Conservation (phyloP, 2,888 invertebrate genomes). For the Drosophila helvetica region DNA sequence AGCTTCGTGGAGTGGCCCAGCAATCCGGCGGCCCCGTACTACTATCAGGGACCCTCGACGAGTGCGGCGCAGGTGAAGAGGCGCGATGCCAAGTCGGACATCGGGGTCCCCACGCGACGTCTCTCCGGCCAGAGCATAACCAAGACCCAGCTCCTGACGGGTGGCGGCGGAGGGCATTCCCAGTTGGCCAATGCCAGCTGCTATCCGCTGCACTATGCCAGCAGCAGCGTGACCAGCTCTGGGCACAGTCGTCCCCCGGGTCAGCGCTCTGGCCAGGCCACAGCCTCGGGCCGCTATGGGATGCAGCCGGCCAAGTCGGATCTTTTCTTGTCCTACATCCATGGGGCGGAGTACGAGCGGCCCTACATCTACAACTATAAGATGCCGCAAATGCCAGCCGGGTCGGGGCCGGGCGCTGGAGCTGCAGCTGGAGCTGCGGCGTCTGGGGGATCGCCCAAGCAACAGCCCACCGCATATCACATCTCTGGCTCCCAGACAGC, state of each 20-base stretch:
- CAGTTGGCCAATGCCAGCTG: slow-evolving; percentile 76
- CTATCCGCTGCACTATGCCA: slow-evolving; percentile 76
- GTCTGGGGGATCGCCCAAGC: slow-evolving; percentile 42
- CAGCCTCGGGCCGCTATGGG: slow-evolving; percentile 50
- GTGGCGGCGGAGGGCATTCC: slow-evolving; percentile 48
- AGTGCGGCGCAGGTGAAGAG: slow-evolving; percentile 67
- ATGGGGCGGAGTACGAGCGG: slow-evolving; percentile 79
- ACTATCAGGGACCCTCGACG: slow-evolving; percentile 78
- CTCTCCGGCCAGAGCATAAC: slow-evolving; percentile 76
- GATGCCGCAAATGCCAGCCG: slow-evolving; percentile 81
- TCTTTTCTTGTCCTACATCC: slow-evolving; percentile 82
- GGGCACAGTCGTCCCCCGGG: slow-evolving; percentile 57
- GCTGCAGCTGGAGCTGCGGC: not conserved
- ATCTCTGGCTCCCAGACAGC: slow-evolving; percentile 83
- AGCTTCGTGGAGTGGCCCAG: slow-evolving; percentile 82
- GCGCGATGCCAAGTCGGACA: slow-evolving; percentile 84
- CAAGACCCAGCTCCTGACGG: slow-evolving; percentile 81
- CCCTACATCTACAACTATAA: slow-evolving; percentile 82
- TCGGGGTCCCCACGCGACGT: slow-evolving; percentile 83
- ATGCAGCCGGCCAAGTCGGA: slow-evolving; percentile 83
- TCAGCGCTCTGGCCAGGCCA: slow-evolving; percentile 43
- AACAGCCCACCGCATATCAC: slow-evolving; percentile 80
- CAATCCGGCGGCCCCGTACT: slow-evolving; percentile 81
- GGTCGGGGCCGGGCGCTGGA: slow-evolving; percentile 43
- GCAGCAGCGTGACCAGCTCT: slow-evolving; percentile 60